These are phyloP conservation scores for Teleopsis dalmanni DNA, from an alignment of 1,140 invertebrate genomes.

Conservation along the genomic window DNA sequence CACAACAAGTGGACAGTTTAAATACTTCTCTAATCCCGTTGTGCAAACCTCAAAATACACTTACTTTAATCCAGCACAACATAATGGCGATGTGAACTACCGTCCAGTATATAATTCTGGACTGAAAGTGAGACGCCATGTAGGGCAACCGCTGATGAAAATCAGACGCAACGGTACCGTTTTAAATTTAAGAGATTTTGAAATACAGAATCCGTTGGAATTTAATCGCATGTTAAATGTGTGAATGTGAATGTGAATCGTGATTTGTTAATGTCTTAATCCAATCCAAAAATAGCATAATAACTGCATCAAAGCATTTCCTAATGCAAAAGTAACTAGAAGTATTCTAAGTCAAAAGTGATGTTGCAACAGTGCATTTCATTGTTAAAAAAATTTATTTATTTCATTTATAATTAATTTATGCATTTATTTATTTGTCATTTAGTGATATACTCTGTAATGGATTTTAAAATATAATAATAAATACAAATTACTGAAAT, in stretches of 20 bases:
- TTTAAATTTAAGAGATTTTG: too few species aligned
- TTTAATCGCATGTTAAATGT: constrained; percentile 32
- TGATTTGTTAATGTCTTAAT: neutral
- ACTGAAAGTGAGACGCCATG: neutral
- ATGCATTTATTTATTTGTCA: too few species aligned
- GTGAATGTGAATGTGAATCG: neutral
- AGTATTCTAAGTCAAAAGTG: too few species aligned
- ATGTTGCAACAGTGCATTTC: too few species aligned
- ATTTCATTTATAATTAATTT: too few species aligned
- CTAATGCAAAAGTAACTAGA: neutral
- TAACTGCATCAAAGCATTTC: constrained; percentile 3
- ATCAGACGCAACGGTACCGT: too few species aligned
- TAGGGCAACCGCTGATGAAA: neutral
- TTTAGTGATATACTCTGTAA: too few species aligned
- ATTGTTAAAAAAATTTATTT: too few species aligned
- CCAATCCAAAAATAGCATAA: neutral
- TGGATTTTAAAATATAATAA: too few species aligned
- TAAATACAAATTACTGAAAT: too few species aligned
- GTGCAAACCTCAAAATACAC: constrained; percentile 37
- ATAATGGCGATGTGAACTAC: constrained; percentile 7
- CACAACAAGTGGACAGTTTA: constrained; percentile 13
- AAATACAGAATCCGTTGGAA: constrained; percentile 34
- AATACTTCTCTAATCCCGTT: constrained; percentile 31
- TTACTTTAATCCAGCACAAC: constrained; percentile 18
- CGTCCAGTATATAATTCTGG: constrained; percentile 9